Evolutionary conservation across 2,797 vertebrate genomes (phyloP), one percentile per base, ranked within the genome.

Genomic region (Sebastes vulpes): DNA sequence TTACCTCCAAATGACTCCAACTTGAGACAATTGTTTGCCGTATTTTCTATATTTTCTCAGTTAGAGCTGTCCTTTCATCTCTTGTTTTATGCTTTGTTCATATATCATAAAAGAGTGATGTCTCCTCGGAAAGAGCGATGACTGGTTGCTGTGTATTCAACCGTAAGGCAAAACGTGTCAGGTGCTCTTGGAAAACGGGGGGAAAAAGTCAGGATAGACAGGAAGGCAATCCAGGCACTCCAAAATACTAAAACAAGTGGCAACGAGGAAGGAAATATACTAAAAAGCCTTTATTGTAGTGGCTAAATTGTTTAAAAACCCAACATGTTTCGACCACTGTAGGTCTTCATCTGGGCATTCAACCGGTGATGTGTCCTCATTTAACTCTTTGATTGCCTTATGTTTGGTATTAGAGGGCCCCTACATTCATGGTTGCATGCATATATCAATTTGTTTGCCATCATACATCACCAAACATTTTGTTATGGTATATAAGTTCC

Each of bases 11-110:
- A 66, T 53, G 66, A 59, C 10, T 61, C n/a, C 4, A 54, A 57
- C 32, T 67, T 42, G 35, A 16, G 32, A 20, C 20, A 76, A 63
- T 70, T 61, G 66, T 84, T 65, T 53, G 31, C 61, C 4, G 26
- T 18, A 64, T 80, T 72, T 70, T 65, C 78, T 75, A 65, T 69
- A 76, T 52, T 5, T 48, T 12, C 53, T 65, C 75, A 52, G 50
- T 77, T 58, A 66, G 18, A 71, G 46, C 56, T 64, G 64, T 63
- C 57, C 69, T 75, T 8, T n/a, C 16, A 48, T 18, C 0, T 48
- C 46, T 48, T n/a, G 7, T 48, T 48, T 20, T 48, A 48, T 48
- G 46, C 16, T 48, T 79, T 76, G 63, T 71, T 65, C 29, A 26
- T 46, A n/a, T 56, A 21, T 26, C 32, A 25, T 35, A n/a, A 32